A percentile compares a stretch with the other conserved stretches of the same genome.
These are phyloP conservation scores for Globia sparganii DNA, from an alignment of 2,888 invertebrate genomes.

Conservation along the genomic window DNA sequence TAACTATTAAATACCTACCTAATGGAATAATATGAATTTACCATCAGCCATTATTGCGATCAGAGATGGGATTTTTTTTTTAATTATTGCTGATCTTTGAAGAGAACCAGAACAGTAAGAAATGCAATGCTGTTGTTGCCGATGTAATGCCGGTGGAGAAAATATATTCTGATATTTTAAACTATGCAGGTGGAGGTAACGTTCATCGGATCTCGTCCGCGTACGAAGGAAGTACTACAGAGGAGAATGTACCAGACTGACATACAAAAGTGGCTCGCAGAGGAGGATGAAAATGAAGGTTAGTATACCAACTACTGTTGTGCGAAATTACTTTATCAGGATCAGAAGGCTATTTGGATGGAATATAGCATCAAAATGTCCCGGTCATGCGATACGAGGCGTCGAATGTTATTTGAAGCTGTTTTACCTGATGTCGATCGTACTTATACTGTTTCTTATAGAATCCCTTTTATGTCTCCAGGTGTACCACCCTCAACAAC, in stretches of 20 bases:
- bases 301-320: background rate
- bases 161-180: no score
- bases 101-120: no score
- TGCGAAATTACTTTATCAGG: background rate
- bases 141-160: no score
- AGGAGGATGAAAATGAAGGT: conserved; percentile 91
- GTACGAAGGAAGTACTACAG: conserved; percentile 94
- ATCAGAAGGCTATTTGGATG: background rate
- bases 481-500: conserved; percentile 84
- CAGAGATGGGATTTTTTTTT: no score
- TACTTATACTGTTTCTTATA: conserved; percentile 1
- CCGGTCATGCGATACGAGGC: background rate
- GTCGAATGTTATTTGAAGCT: no score
- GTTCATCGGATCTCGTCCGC: conserved; percentile 93
- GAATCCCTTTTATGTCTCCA: conserved; percentile 55
- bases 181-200: conserved; percentile 86
- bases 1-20: no score
- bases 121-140: no score
- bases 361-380: background rate
- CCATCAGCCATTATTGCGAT: no score
- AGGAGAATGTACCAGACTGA: conserved; percentile 94
- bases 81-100: no score
- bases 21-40: no score
- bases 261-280: conserved; percentile 93
- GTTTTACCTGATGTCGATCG: background rate